These are phyloP conservation scores for Botia kubotai DNA, from an alignment of 2,797 vertebrate genomes.

Conservation along the genomic window DNA sequence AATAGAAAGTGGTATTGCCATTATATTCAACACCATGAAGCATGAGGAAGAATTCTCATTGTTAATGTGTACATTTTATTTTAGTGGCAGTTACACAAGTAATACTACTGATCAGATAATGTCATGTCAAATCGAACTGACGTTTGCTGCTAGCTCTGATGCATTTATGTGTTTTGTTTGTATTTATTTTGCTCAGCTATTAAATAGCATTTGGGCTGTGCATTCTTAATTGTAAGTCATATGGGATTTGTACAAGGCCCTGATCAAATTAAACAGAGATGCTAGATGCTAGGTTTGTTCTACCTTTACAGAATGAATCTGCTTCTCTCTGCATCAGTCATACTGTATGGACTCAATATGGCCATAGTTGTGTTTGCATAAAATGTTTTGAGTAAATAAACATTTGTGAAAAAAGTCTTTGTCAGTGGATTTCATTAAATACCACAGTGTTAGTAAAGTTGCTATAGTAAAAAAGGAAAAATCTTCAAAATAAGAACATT, in stretches of 20 bases:
- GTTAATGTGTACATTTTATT: conserved; percentile 60
- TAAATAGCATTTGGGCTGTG: conserved; percentile 57
- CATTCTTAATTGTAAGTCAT: conserved; percentile 47
- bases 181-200: conserved; percentile 66
- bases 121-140: conserved; percentile 57
- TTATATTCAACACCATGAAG: conserved; percentile 19
- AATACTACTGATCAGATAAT: conserved; percentile 61
- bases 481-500: too few species aligned
- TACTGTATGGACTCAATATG: conserved; percentile 62
- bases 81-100: conserved; percentile 56
- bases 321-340: conserved; percentile 52
- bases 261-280: conserved; percentile 52
- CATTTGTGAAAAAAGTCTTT: conserved; percentile 76
- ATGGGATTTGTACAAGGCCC: conserved; percentile 49
- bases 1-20: conserved; percentile 37
- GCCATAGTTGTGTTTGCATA: conserved; percentile 75
- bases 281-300: conserved; percentile 38
- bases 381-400: conserved; percentile 89
- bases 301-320: conserved; percentile 48
- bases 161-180: conserved; percentile 59
- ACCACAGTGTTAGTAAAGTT: background rate
- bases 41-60: conserved; percentile 37
- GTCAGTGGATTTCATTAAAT: conserved; percentile 16
- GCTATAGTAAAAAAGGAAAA: too few species aligned
- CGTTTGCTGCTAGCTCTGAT: conserved; percentile 66